Percentiles rank a stretch among this genome's conserved stretches.
phyloP scores from a whole-genome alignment of 1,140 invertebrate species.

The Drosophila miranda region DNA sequence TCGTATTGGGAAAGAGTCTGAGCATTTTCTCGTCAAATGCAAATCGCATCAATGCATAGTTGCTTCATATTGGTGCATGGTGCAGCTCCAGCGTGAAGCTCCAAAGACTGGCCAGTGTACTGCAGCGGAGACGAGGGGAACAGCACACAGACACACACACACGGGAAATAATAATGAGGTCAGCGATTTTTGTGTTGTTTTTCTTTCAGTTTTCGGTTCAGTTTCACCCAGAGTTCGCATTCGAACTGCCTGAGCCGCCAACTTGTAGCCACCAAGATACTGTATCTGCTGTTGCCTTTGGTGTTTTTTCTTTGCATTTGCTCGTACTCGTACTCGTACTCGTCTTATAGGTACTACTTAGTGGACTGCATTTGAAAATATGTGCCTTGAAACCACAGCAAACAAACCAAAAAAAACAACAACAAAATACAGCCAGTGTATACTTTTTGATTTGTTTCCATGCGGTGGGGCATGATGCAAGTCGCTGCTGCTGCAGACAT shows the following conservation, averaged over 20 bases:
- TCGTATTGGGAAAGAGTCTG: conserved; percentile 23
- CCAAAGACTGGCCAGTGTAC: too few species aligned
- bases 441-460: conserved; percentile 70
- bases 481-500: conserved; percentile 29
- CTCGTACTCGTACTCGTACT: background rate
- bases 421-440: conserved; percentile 16
- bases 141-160: conserved; percentile 16
- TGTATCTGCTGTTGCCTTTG: conserved; percentile 48
- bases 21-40: conserved; percentile 31
- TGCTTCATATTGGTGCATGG: conserved; percentile 45
- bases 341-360: conserved; percentile 34
- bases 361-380: conserved; percentile 74
- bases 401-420: conserved; percentile 5
- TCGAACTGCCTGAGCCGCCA: conserved; percentile 53
- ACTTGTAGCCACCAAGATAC: conserved; percentile 59
- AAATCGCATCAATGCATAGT: conserved; percentile 40
- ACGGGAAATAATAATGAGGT: conserved; percentile 77
- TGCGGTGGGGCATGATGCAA: conserved; percentile 49
- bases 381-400: conserved; percentile 57
- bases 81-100: conserved; percentile 10
- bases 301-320: conserved; percentile 21
- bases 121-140: too few species aligned
- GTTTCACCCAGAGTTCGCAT: conserved; percentile 59
- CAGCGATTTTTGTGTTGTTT: conserved; percentile 58
- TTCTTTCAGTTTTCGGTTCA: conserved; percentile 57